These are phyloP conservation scores for Sarcophaga variegata DNA, from an alignment of 2,888 invertebrate genomes.

Conservation along the genomic window DNA sequence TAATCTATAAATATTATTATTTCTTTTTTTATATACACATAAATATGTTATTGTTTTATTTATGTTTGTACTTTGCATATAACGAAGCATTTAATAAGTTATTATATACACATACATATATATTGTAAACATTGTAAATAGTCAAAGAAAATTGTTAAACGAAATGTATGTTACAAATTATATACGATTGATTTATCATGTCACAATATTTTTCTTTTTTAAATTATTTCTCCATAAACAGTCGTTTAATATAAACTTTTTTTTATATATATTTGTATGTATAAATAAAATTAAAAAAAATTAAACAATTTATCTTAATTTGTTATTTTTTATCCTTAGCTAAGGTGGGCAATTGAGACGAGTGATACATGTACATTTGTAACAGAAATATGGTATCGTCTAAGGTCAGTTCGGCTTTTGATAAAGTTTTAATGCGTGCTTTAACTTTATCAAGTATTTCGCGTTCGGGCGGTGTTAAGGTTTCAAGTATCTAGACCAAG, in stretches of 20 bases:
- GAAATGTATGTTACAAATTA: conserved; percentile 27
- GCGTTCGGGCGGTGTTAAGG: conserved; percentile 92
- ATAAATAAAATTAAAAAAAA: conserved; percentile 36
- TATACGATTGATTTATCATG: conserved; percentile 8
- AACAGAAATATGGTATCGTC: conserved; percentile 92
- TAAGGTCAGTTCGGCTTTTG: conserved; percentile 89
- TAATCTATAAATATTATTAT: neutral
- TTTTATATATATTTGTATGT: conserved; percentile 35
- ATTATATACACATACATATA: conserved; percentile 17
- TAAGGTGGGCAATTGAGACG: conserved; percentile 73
- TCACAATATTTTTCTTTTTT: conserved; percentile 42
- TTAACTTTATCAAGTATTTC: conserved; percentile 89
- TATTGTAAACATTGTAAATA: conserved; percentile 70
- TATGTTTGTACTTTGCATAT: conserved; percentile 39
- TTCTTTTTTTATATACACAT: conserved; percentile 1
- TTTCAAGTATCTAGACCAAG: conserved; percentile 84
- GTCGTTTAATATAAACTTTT: conserved; percentile 46
- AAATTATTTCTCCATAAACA: conserved; percentile 47
- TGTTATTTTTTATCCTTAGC: conserved; percentile 61
- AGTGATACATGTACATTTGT: conserved; percentile 87
- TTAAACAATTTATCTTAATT: conserved; percentile 21
- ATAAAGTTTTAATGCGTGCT: conserved; percentile 88
- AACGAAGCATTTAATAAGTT: conserved; percentile 69
- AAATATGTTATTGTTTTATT: conserved; percentile 46
- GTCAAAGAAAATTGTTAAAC: conserved; percentile 55